Evolutionary conservation across 1,140 invertebrate species (phyloP).

Genomic region (Psilanteris sp.): DNA sequence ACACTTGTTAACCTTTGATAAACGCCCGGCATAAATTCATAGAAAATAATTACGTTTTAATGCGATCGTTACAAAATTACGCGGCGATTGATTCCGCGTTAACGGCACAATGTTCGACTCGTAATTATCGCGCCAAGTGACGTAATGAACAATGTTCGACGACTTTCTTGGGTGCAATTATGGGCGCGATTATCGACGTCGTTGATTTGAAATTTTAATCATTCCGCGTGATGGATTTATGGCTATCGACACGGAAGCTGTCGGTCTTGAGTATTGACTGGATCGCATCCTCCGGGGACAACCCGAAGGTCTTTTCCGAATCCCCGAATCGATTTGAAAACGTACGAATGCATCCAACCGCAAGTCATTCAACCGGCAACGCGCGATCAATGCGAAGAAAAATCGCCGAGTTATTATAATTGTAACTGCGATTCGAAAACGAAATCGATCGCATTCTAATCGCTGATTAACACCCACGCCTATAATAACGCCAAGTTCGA

Average conservation of each 20-base stretch:
- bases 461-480: slow-evolving; percentile 23
- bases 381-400: too few relatives aligned
- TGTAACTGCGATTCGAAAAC: neutral
- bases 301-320: neutral
- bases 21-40: slow-evolving; percentile 27
- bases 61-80: slow-evolving; percentile 30
- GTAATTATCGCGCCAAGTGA: slow-evolving; percentile 19
- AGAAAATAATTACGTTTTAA: slow-evolving; percentile 47
- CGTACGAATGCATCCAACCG: too few relatives aligned
- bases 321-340: too few relatives aligned
- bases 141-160: slow-evolving; percentile 38
- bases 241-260: too few relatives aligned
- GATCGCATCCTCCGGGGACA: too few relatives aligned
- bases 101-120: slow-evolving; percentile 9
- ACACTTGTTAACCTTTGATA: slow-evolving; percentile 47
- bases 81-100: slow-evolving; percentile 37
- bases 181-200: slow-evolving; percentile 24
- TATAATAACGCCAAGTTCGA: slow-evolving; percentile 4
- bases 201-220: slow-evolving; percentile 43
- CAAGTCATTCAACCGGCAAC: too few relatives aligned
- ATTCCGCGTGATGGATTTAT: slow-evolving; percentile 20
- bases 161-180: slow-evolving; percentile 41
- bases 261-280: too few relatives aligned
- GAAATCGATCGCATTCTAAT: slow-evolving; percentile 17
- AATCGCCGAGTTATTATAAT: too few relatives aligned